Base-by-base conservation (phyloP, 2,888 invertebrate genomes). In the Dichetophora obliterata region DNA sequence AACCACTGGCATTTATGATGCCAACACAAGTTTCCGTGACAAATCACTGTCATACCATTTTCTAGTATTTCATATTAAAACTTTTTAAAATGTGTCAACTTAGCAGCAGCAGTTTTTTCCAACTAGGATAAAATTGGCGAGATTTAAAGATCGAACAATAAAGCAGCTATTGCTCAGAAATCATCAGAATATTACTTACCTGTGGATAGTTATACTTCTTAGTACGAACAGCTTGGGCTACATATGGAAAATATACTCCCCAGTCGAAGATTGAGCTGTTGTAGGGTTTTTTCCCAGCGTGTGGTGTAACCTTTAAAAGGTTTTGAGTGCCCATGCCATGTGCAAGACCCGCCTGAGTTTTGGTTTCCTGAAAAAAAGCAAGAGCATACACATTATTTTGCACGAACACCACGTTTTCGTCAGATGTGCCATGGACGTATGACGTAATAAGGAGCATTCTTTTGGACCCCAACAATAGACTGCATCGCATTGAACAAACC, bases 151-250 rank as follows among this genome's bases (percentile, higher is more conserved):
- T 43, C 5, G 2, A 11, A 14, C 43, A 11, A 43, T 43, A 11
- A 11, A 43, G 37, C 14, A 14, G 31, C 37, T 22, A 3, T 27
- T 8, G 11, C n/a, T n/a, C n/a, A n/a, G n/a, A n/a, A n/a, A n/a
- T 59, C 14, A 59, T 11, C 22, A 24, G 5, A 11, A 24, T 2
- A 37, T 8, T 22, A 88, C 68, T 92, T 91, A 76, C 95, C 87
- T 93, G 93, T 66, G 93, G 93, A 87, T 93, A 95, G 71, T 92
- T 90, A 84, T 92, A 95, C 77, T 91, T 92, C 83, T 92, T 91
- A 76, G 93, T 91, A 72, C 92, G 91, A 84, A 91, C 91, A 71
- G 93, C 92, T 85, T 95, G 93, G 5, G 92, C 91, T 80, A 95
- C 85, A 88, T 94, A 91, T 87, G 88, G 93, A 91, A 83, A 94